Conservation (phyloP, 2,888 invertebrate genomes). For the Protophormia terraenovae region DNA sequence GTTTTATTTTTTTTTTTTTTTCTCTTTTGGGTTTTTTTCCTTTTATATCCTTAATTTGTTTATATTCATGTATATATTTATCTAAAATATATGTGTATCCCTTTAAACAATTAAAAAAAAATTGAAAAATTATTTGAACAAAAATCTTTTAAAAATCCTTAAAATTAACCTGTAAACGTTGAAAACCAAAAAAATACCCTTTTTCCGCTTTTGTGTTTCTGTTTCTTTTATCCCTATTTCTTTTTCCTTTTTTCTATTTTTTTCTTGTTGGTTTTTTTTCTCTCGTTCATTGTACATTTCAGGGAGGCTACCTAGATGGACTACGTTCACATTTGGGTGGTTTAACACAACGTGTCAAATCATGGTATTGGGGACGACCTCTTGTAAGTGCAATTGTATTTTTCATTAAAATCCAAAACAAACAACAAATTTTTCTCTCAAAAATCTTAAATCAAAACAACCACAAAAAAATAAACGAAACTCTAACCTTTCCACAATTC, state of each 20-base stretch:
- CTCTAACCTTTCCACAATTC: constrained; percentile 28
- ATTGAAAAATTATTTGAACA: not conserved
- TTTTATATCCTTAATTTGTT: not conserved
- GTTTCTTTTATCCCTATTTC: constrained; percentile 38
- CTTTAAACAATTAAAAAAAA: not conserved
- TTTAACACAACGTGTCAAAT: constrained; percentile 97
- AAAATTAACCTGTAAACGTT: constrained; percentile 2
- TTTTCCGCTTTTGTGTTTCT: constrained; percentile 47
- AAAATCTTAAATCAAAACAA: constrained; percentile 29
- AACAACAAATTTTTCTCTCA: constrained; percentile 29
- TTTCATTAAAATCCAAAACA: constrained; percentile 62
- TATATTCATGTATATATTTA: constrained; percentile 30
- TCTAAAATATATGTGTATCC: constrained; percentile 42
- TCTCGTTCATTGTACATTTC: constrained; percentile 83
- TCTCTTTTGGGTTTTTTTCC: not conserved
- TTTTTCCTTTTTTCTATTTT: constrained; percentile 54
- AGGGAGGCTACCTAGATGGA: constrained; percentile 96
- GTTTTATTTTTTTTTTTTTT: not conserved
- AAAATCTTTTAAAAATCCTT: not conserved
- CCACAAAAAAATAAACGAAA: constrained; percentile 36
- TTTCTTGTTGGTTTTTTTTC: constrained; percentile 74
- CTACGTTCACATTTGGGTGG: constrained; percentile 97
- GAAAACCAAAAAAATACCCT: not conserved
- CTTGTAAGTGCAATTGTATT: constrained; percentile 90
- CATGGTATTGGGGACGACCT: constrained; percentile 98